Conservation (phyloP, 1,140 invertebrate species). For the Nixonia krombeini region DNA sequence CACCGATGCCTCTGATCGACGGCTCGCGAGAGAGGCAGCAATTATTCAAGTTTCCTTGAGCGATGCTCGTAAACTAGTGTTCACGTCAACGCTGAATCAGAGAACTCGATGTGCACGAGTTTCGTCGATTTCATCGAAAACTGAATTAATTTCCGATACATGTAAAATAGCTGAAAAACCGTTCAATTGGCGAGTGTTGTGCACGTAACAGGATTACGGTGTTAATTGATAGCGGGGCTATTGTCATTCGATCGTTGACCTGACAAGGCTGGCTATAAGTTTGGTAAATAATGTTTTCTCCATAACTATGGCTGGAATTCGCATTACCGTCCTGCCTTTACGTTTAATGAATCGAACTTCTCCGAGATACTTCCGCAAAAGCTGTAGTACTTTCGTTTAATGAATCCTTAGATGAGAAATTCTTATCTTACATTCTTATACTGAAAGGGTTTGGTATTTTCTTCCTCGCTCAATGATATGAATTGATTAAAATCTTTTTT, state of each 20-base stretch:
- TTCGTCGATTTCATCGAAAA: neutral
- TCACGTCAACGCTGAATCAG: neutral
- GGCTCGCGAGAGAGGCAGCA: conserved; percentile 15
- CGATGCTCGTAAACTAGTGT: conserved; percentile 1
- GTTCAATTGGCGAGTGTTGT: neutral
- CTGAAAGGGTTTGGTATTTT: too few relatives aligned
- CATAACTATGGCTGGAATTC: too few relatives aligned
- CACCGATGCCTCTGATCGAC: conserved; percentile 32
- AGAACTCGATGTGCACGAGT: neutral
- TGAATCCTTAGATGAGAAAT: too few relatives aligned
- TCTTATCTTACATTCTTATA: too few relatives aligned
- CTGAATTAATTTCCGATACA: neutral
- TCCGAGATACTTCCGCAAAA: too few relatives aligned
- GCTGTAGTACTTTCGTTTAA: too few relatives aligned
- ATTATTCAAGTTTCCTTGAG: too few relatives aligned
- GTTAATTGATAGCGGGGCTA: neutral
- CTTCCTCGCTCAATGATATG: too few relatives aligned
- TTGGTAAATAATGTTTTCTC: too few relatives aligned
- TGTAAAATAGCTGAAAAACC: neutral
- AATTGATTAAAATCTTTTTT: too few relatives aligned
- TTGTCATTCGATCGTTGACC: conserved; percentile 1
- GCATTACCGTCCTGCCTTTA: too few relatives aligned
- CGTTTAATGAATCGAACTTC: too few relatives aligned
- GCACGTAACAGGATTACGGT: neutral
- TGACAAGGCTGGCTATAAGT: neutral